A percentile compares a stretch with the other conserved stretches of the same genome.
Conservation (phyloP, 2,797 vertebrate species). For the Pogonophryne albipinna region DNA sequence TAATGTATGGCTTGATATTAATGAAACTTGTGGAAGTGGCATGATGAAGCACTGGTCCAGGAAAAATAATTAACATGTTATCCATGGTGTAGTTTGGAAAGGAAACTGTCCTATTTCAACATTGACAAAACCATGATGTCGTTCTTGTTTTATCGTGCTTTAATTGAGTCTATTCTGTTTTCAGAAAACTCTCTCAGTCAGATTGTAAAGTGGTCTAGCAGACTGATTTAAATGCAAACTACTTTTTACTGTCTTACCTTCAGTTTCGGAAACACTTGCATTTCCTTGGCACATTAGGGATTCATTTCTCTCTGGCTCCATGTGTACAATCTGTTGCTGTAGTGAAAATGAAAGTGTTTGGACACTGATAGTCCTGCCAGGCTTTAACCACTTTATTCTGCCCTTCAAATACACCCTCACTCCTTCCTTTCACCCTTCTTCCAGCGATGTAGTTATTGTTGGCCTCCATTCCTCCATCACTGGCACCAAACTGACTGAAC, state of each 20-base stretch:
- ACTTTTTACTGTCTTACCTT: background rate
- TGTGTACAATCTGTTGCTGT: background rate
- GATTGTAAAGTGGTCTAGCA: too few relatives aligned
- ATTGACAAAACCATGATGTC: too few relatives aligned
- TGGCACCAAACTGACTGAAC: constrained; percentile 40
- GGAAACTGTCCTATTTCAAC: too few relatives aligned
- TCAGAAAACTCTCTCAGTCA: too few relatives aligned
- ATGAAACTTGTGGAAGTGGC: too few relatives aligned
- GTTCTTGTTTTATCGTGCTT: too few relatives aligned
- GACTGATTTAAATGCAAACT: too few relatives aligned
- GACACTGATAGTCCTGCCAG: background rate
- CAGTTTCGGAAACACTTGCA: constrained; percentile 1
- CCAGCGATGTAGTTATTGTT: constrained; percentile 26
- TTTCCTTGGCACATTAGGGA: constrained; percentile 3
- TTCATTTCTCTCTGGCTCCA: background rate
- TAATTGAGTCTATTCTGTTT: too few relatives aligned
- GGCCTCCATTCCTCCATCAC: constrained; percentile 21
- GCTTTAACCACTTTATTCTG: constrained; percentile 17
- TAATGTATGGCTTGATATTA: too few relatives aligned
- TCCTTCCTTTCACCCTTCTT: constrained; percentile 16
- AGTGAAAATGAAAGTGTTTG: constrained; percentile 11
- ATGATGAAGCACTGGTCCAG: too few relatives aligned
- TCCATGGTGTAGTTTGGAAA: too few relatives aligned
- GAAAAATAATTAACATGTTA: too few relatives aligned
- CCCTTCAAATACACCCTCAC: constrained; percentile 7